Conservation (phyloP, 2,113 vertebrate genomes). For the Pteruthius melanotis region DNA sequence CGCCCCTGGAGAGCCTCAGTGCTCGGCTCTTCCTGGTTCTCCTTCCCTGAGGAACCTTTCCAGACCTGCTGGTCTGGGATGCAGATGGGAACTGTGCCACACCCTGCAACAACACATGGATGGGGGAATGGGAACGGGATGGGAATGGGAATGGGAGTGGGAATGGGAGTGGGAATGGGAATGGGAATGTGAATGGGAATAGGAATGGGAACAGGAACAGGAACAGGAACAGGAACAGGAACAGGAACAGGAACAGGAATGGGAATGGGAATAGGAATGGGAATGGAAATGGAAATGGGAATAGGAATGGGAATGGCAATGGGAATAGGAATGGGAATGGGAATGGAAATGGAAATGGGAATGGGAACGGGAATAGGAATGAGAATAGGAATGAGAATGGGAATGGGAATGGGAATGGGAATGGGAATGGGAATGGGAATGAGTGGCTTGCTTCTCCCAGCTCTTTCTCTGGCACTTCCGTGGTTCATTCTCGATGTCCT, state of each 20-base stretch:
- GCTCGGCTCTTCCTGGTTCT: neutral
- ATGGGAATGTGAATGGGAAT: no score
- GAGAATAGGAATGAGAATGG: no score
- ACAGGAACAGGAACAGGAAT: neutral
- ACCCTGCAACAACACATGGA: accelerated
- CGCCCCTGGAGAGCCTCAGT: accelerated
- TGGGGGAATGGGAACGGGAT: no score
- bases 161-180: no score
- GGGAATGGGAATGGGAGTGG: no score
- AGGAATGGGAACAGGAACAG: no score
- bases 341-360: neutral
- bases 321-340: no score
- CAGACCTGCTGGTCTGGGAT: neutral
- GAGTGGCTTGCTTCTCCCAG: neutral
- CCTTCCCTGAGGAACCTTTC: neutral
- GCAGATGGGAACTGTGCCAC: neutral
- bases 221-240: neutral
- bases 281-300: neutral
- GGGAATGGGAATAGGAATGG: neutral
- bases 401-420: no score
- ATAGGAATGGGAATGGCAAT: no score
- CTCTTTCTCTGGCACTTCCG: neutral
- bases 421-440: neutral
- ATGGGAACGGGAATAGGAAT: no score
- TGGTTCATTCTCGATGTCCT: neutral